Conservation (phyloP, 2,113 vertebrate species). For the Anguilla japonica region DNA sequence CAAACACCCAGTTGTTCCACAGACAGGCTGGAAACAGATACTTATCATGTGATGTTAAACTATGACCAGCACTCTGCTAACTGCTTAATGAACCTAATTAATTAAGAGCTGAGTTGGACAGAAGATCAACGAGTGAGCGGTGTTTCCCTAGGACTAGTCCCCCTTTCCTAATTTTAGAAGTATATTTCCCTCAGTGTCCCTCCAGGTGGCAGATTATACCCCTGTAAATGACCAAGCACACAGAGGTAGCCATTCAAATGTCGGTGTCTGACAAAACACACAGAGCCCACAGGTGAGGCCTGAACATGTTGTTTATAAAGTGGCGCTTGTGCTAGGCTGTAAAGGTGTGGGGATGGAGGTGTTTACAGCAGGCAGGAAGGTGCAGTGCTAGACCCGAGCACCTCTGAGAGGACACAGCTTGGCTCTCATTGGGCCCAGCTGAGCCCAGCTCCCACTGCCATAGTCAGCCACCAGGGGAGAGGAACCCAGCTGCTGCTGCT, state of each 20-base stretch:
- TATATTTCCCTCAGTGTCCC: neutral
- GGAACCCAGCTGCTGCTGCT: constrained; percentile 1
- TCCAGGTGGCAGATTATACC: neutral
- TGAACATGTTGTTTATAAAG: neutral
- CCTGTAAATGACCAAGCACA: neutral
- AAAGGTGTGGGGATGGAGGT: neutral
- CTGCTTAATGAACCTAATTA: neutral
- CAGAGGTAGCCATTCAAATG: neutral
- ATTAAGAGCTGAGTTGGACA: neutral
- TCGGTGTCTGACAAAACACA: neutral
- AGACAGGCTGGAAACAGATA: neutral
- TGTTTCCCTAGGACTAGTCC: neutral
- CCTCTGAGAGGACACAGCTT: neutral
- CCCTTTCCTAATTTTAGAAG: neutral
- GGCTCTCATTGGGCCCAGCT: neutral
- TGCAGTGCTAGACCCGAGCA: neutral
- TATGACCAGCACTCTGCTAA: neutral
- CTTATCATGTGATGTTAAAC: neutral
- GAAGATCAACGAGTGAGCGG: neutral
- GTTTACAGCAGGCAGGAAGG: neutral
- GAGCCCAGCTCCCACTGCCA: neutral
- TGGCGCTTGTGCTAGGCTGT: neutral
- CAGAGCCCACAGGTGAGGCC: neutral
- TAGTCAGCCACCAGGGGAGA: neutral
- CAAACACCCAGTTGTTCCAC: neutral